Evolutionary conservation across 2,797 vertebrate genomes (phyloP), one percentile per base, ranked within the genome.

Genomic region (Mormyrops attenuatus): DNA sequence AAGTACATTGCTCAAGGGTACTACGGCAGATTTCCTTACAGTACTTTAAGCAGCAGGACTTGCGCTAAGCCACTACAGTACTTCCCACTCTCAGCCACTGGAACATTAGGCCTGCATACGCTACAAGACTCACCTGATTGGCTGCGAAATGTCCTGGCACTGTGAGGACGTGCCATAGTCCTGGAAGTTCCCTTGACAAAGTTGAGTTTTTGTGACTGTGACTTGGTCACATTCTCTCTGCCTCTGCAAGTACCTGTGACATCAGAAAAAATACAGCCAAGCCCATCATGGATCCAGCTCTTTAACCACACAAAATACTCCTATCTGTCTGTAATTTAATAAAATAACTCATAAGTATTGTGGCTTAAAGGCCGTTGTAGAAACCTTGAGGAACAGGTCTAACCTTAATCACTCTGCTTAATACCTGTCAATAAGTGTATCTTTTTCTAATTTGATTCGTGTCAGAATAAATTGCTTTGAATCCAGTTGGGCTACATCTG

Each of bases 111-210:
- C 66, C 4, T 69, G 30, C 30, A 69, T 34, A 15, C 8, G 22
- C 63, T 66, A 15, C 26, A 69, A 38, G 26, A 34, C 91, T 90
- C 89, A 96, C 96, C 95, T 87, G 95, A 90, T 60, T 55, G 88
- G 90, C 90, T 94, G 92, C 85, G 90, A 0, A 87, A 90, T 5
- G 90, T 90, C 88, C 91, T 95, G 52, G 94, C 92, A 0, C 95
- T 96, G 91, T 92, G 94, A 0, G 94, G 92, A 2, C 92, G 91
- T 0, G 34, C 60, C 38, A 93, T 38, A 38, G 90, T 47, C 26
- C 52, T 49, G 47, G 55, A 30, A 2, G 3, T 1, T 89, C 30
- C 20, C 4, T 89, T 90, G 0, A 77, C 41, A 63, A 41, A n/a
- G 0, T 30, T 50, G 3, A 90, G 92, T 53, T 89, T 95, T 26